Base-by-base conservation (phyloP, 2,888 invertebrate species). In the Gibbula magus region DNA sequence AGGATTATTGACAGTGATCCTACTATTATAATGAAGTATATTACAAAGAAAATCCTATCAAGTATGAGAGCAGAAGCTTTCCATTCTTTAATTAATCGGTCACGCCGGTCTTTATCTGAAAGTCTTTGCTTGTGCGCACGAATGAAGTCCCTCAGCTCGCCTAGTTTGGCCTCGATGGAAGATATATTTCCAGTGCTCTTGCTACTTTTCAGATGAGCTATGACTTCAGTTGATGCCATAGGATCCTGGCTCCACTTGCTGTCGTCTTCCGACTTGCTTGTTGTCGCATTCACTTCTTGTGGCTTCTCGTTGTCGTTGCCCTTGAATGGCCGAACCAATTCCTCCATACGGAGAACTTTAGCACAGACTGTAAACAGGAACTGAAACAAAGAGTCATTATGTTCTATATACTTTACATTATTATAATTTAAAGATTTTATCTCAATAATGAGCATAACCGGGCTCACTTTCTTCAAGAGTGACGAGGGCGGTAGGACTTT, bases 31-130 rank as follows among this genome's bases (percentile, higher is more conserved):
- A 88, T 75, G 18, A 92, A 84, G 78, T 91, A 92, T 79, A 91
- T 79, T 77, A 89, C 88, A 86, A 92, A 92, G 85, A 92, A 91
- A 70, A 92, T 86, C 75, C 92, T 81, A 85, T 92, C 92, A 70
- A 92, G 84, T 61, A 91, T 88, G 29, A 92, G 84, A 4, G 92
- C 92, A 35, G 92, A 86, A 7, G 90, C 89, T 81, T 91, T 89
- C 92, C 92, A 92, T 78, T 92, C 91, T 79, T 88, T 89, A 51
- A 88, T 88, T 66, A 91, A 83, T 75, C 87, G 86, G 61, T 91
- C 90, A 52, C 87, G 87, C 70, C 86, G 85, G 78, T 92, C 92
- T 76, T 90, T 88, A 18, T 91, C 91, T 29, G 87, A 85, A 22
- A 92, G 80, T 56, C 90, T 86, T 73, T 87, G 86, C 79, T 88